Base-by-base conservation (phyloP, 1,140 invertebrate genomes). In the Tetramorium alpestre region DNA sequence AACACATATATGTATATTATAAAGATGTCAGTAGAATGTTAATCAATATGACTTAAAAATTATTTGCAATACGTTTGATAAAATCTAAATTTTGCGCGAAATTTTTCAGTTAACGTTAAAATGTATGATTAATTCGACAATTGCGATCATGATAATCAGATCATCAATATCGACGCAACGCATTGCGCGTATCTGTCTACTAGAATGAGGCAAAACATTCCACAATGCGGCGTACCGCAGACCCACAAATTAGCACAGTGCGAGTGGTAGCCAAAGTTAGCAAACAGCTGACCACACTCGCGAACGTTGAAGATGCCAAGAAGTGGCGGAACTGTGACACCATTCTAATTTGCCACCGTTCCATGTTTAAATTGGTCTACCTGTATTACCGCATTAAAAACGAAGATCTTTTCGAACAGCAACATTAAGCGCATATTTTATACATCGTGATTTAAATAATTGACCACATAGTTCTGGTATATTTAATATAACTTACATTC, bases 191-290 rank as follows among this genome's bases (percentile, higher is more conserved):
- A 41, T 69, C 54, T n/a, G 51, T 67, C 13, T 44, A 38, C 22
- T 13, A 56, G 64, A 86, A 88, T 49, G 81, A 88, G 41, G 85
- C 60, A 73, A 89, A 88, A 88, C 87, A 65, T 60, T 85, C 51
- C 73, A 47, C 70, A 54, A 67, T 84, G 72, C 7, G 87, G 47
- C 51, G 54, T 33, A 47, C 51, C 75, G 75, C 49, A 22, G 54
- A 16, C 54, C 47, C 67, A 54, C 75, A 70, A 89, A 89, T 89
- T 89, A 89, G 82, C 60, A 47, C 54, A 44, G 58, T 28, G 54
- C 47, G 22, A 60, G 58, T 82, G 38, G 25, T 38, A 51, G 69
- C 62, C 62, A 62, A 89, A 89, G 60, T 88, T 88, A 87, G 49
- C 67, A 75, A 77, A 49, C 54, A 54, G 58, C 13, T 69, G 54